Evolutionary conservation across 2,797 vertebrate species (phyloP), one percentile per base, ranked within the genome.

Genomic region (Tiaroga cobitis): DNA sequence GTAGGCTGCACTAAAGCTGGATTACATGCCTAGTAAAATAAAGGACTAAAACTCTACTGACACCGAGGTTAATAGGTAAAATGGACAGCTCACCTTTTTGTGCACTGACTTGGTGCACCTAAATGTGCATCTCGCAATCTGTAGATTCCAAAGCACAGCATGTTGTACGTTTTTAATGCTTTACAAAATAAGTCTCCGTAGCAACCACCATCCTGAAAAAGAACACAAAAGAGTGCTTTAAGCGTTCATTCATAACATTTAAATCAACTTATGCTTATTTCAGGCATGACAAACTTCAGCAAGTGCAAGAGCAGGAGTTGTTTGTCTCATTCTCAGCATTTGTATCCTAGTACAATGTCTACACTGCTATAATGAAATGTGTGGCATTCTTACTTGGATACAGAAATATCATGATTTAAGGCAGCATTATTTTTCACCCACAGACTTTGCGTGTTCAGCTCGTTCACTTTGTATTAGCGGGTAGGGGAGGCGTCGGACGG

Each of bases 131-230:
- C 98, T 94, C 98, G 95, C 94, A 99, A 94, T 95, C 98, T 96
- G 93, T 99, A 99, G 94, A 99, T 99, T 88, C 98, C 98, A 89
- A 99, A 99, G 94, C 98, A 99, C 93, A 99, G 96, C 98, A 99
- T 99, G 93, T 99, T 99, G 93, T 99, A 99, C 0, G 98, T 99
- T 96, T 99, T 99, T 93, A 99, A 88, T 59, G 98, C 98, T 96
- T 99, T 99, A 94, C 98, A 99, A 94, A 99, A 99, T 39, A 99
- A 94, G 92, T 99, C 98, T 88, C 98, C 98, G 2, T 99, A 99
- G 96, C 98, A 99, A 87, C 98, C 98, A 26, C 98, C 98, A 82
- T 99, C 98, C 98, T 99, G 92, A 84, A 86, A 93, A 77, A 91
- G 37, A 92, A 90, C n/a, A 61, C 26, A 26, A 39, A 8, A 88